Evolutionary conservation across 1,140 invertebrate species (phyloP).

Genomic region (Babylonia areolata): DNA sequence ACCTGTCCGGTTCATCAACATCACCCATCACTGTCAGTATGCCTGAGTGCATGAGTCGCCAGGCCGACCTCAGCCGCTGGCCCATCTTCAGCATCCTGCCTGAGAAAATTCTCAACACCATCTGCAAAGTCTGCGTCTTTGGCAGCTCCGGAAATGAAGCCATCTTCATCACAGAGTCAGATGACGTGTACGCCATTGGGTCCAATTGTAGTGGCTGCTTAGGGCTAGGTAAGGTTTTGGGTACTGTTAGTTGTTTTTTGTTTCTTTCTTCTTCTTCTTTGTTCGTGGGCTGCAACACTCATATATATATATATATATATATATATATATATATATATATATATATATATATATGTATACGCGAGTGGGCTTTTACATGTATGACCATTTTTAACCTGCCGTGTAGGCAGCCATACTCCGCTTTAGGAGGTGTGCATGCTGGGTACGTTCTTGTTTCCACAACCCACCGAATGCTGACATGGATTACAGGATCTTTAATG

Average conservation of each 20-base stretch:
- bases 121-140: constrained; percentile 81
- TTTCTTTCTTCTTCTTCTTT: background rate
- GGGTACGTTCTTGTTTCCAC: too few species aligned
- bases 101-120: constrained; percentile 77
- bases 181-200: constrained; percentile 82
- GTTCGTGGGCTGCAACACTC: too few species aligned
- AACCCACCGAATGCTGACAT: too few species aligned
- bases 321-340: constrained; percentile 3
- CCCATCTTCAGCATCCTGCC: constrained; percentile 81
- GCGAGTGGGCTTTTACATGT: too few species aligned
- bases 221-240: constrained; percentile 78
- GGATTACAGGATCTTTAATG: too few species aligned
- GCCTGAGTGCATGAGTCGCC: constrained; percentile 25
- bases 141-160: constrained; percentile 83
- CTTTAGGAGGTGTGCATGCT: too few species aligned
- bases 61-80: constrained; percentile 79
- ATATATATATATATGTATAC: too few species aligned
- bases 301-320: too few species aligned
- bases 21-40: background rate
- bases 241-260: background rate
- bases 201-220: constrained; percentile 81
- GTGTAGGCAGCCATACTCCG: too few species aligned
- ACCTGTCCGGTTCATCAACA: background rate
- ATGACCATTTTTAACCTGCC: too few species aligned
- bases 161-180: constrained; percentile 80